Conservation (phyloP, 2,113 vertebrate genomes). For the Eretmochelys imbricata region DNA sequence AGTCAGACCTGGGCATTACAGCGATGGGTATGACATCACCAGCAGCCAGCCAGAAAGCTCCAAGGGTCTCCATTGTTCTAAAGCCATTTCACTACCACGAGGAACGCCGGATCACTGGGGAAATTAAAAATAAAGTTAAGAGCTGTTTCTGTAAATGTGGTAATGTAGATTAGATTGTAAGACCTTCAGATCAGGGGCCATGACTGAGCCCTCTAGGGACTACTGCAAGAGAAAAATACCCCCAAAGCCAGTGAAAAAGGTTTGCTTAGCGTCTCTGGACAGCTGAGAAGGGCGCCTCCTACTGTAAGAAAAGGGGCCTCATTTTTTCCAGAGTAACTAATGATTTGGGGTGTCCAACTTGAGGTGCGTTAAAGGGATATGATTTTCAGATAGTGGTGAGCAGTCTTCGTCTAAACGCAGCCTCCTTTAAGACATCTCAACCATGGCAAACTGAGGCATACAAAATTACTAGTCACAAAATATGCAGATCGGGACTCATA, state of each 20-base stretch:
- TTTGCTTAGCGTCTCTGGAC: background rate
- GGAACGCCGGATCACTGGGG: background rate
- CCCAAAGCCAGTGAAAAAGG: background rate
- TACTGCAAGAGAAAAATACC: background rate
- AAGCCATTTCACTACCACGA: background rate
- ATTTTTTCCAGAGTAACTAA: background rate
- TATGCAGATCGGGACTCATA: accelerated
- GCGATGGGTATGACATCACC: background rate
- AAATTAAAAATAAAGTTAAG: background rate
- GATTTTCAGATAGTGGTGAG: background rate
- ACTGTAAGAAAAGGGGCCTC: background rate
- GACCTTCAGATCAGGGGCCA: background rate
- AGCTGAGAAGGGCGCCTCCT: background rate
- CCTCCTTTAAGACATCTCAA: background rate
- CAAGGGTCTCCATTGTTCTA: background rate
- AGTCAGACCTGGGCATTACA: accelerated
- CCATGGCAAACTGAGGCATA: background rate
- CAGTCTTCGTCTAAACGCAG: background rate
- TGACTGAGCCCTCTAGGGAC: background rate
- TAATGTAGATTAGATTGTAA: background rate
- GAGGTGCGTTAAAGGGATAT: background rate
- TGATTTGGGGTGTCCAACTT: background rate
- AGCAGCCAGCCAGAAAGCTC: background rate
- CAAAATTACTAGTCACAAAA: background rate
- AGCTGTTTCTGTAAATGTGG: background rate